Percentiles rank a stretch among this genome's conserved stretches.
Evolutionary conservation across 2,113 vertebrate genomes (phyloP).

Genomic region (Dasyprocta punctata): DNA sequence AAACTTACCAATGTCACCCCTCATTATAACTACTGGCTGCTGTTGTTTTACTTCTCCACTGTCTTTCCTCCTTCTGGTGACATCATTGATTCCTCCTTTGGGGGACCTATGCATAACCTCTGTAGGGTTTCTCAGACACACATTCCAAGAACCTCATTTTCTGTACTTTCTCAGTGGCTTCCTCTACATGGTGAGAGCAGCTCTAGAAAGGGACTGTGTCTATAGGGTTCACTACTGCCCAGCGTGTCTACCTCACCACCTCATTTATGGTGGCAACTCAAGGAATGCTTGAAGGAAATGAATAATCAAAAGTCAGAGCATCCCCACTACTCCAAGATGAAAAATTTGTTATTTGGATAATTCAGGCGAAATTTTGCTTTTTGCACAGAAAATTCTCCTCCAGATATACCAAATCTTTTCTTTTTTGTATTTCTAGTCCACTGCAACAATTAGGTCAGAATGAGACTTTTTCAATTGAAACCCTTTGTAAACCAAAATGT

Average conservation of each 20-base stretch:
- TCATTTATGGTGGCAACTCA: background rate
- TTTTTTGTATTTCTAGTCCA: background rate
- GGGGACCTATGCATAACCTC: background rate
- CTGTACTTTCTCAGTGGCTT: background rate
- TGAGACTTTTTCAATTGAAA: background rate
- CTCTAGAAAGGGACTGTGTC: background rate
- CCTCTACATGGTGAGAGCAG: background rate
- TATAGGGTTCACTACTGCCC: background rate
- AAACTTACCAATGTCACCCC: too few relatives aligned
- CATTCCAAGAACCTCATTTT: background rate
- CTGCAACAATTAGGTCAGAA: background rate
- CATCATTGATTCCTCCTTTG: background rate
- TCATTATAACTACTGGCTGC: background rate
- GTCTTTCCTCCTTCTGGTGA: background rate
- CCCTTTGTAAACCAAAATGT: background rate
- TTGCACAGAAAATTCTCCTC: background rate
- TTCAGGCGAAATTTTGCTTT: background rate
- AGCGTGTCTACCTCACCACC: background rate
- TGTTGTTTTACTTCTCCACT: background rate
- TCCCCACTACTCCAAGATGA: background rate
- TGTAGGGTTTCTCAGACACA: background rate
- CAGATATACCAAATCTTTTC: background rate
- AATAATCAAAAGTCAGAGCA: background rate
- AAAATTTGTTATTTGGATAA: slow-evolving; percentile 1
- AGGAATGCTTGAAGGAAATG: background rate